These are phyloP conservation scores for Neoitamus cyanurus DNA, from an alignment of 2,888 invertebrate genomes.

Conservation along the genomic window DNA sequence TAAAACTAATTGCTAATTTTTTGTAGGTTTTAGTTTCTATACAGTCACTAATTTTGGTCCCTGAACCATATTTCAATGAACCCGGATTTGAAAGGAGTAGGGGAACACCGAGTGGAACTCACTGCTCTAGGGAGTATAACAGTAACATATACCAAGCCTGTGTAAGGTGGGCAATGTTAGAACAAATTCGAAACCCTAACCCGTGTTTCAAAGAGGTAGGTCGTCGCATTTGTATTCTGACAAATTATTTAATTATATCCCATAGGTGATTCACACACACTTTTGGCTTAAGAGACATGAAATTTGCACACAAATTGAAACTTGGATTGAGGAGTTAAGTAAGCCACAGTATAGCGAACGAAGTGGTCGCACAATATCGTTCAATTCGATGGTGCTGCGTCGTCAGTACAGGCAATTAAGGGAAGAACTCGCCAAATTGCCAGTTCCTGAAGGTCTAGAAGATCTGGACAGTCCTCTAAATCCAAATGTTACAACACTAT, in stretches of 20 bases:
- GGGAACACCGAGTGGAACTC: conserved; percentile 87
- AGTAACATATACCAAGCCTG: conserved; percentile 95
- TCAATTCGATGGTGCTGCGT: conserved; percentile 81
- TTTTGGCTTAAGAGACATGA: conserved; percentile 95
- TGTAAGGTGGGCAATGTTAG: conserved; percentile 96
- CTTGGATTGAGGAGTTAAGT: conserved; percentile 91
- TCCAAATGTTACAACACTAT: conserved; percentile 57
- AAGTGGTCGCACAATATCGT: conserved; percentile 80
- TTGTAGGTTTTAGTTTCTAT: conserved; percentile 87
- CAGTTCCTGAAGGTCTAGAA: conserved; percentile 80
- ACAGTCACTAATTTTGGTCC: conserved; percentile 90
- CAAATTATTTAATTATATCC: conserved; percentile 19
- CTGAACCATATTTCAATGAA: conserved; percentile 95
- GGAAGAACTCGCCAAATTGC: conserved; percentile 86
- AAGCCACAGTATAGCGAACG: conserved; percentile 79
- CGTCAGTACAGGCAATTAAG: conserved; percentile 85
- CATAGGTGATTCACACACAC: conserved; percentile 87
- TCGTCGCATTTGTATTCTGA: conserved; percentile 17
- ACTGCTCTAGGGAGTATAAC: conserved; percentile 93
- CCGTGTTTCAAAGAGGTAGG: conserved; percentile 89
- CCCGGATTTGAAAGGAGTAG: conserved; percentile 92
- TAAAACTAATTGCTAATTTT: not conserved
- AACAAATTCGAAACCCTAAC: conserved; percentile 89
- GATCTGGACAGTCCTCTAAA: conserved; percentile 74
- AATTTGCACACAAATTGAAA: conserved; percentile 87